Evolutionary conservation across 2,888 invertebrate species (phyloP).

Genomic region (Dichetophora obliterata): DNA sequence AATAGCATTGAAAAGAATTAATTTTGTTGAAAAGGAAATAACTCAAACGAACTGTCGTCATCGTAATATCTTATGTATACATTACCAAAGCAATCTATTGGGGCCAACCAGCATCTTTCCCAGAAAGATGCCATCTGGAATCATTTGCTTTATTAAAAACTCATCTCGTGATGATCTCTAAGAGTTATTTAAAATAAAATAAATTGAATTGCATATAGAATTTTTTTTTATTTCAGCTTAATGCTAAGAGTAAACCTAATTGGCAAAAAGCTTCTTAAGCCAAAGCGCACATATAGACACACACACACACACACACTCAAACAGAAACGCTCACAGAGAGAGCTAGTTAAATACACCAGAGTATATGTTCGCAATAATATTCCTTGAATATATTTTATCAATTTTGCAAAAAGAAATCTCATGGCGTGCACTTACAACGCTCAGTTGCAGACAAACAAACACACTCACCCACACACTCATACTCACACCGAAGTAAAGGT

Average conservation of each 20-base stretch:
- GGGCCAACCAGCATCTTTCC: too few species aligned
- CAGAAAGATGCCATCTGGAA: too few species aligned
- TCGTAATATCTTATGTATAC: not conserved
- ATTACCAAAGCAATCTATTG: not conserved
- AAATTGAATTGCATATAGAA: not conserved
- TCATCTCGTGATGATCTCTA: not conserved
- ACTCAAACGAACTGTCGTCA: too few species aligned
- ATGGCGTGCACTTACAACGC: not conserved
- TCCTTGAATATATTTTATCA: conserved; percentile 4
- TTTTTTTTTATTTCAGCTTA: not conserved
- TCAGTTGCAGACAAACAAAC: not conserved
- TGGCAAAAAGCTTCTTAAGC: conserved; percentile 31
- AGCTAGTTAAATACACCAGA: not conserved
- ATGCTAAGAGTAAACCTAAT: conserved; percentile 6
- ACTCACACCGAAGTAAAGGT: not conserved
- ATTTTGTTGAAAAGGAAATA: too few species aligned
- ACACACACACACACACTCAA: not conserved
- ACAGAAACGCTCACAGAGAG: not conserved
- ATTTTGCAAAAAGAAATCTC: not conserved
- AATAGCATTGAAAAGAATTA: too few species aligned
- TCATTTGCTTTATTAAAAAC: conserved; percentile 28
- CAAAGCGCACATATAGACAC: not conserved
- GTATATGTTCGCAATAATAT: not conserved
- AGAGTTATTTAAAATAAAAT: not conserved
- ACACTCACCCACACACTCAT: not conserved